Conservation (phyloP, 2,113 vertebrate genomes). For the Phoxinus phoxinus region DNA sequence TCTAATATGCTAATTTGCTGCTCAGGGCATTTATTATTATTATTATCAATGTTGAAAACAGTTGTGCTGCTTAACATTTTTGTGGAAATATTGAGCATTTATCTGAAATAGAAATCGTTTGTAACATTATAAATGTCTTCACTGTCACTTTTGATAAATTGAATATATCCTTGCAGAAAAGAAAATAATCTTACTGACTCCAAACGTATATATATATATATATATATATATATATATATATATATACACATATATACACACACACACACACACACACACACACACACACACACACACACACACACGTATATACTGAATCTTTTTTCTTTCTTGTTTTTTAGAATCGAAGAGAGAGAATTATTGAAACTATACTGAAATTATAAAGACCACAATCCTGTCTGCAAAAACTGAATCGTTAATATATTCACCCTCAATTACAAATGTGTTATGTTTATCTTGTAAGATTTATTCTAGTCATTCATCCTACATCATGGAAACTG, state of each 20-base stretch:
- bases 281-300: too few relatives aligned
- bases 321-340: too few relatives aligned
- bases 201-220: too few relatives aligned
- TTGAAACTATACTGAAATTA: neutral
- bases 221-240: too few relatives aligned
- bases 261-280: too few relatives aligned
- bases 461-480: constrained; percentile 42
- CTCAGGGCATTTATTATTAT: neutral
- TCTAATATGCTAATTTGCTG: neutral
- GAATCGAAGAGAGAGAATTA: neutral
- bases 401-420: neutral
- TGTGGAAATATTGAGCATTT: neutral
- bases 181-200: too few relatives aligned
- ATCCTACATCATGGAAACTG: constrained; percentile 42
- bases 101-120: neutral
- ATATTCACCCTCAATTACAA: neutral
- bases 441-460: neutral
- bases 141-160: neutral
- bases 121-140: neutral
- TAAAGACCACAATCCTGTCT: neutral
- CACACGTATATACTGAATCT: too few relatives aligned
- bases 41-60: neutral
- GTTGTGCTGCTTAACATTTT: neutral
- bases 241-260: too few relatives aligned
- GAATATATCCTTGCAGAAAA: neutral